Evolutionary conservation across 2,888 invertebrate genomes (phyloP), one percentile per base, ranked within the genome.

Genomic region (Trichopria drosophilae): DNA sequence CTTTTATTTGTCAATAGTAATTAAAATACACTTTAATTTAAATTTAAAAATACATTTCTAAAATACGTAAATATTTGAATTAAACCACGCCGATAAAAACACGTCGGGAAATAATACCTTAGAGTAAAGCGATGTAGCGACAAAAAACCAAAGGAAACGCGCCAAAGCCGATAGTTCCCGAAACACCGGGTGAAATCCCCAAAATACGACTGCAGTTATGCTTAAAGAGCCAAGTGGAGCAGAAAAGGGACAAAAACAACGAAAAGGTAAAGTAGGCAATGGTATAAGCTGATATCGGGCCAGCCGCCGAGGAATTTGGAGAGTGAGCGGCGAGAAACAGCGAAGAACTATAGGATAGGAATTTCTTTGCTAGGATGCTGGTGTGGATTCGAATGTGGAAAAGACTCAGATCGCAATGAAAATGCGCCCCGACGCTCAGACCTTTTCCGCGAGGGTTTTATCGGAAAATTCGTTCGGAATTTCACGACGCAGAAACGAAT

Each of bases 301-400:
- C 50, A 43, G 39, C n/a, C 49, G 45, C 51, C 48, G 19, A 42
- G 57, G 58, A 62, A 64, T 64, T 62, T 53, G 49, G 55, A 47
- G 55, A 49, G 47, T 55, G 49, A 53, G 31, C 49, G 53, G 62
- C 45, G 60, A 50, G 53, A 57, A 52, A 56, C 44, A 53, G 45
- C 45, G 50, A 49, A 46, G 47, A 62, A 57, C 59, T 63, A 62
- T 58, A 57, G 63, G 58, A 55, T 53, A 55, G 53, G 55, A 55
- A 60, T 60, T 59, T 62, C 58, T 56, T 37, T 29, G 48, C 35
- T 41, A 55, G 56, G 53, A 57, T 53, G 58, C 57, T 35, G 59
- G 37, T 19, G 26, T 41, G 49, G 41, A 22, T 32, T 58, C 13
- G 41, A 44, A 34, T 19, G 19, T 15, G 13, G 34, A 29, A 26